Evolutionary conservation across 1,140 invertebrate species (phyloP).

Genomic region (Aethina tumida): DNA sequence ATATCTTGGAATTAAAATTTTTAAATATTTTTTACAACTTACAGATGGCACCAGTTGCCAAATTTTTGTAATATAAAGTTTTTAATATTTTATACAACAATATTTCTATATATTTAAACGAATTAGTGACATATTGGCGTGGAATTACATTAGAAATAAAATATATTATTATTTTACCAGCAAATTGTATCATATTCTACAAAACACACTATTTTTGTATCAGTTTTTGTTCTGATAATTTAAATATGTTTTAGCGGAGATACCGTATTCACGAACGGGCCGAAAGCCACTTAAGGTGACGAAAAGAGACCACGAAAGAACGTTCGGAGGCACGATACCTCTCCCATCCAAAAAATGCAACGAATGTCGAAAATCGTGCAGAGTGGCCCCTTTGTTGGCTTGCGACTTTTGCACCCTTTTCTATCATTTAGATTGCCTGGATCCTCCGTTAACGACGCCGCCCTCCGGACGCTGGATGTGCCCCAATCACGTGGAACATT

Average conservation of each 20-base stretch:
- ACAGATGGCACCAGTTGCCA: too few species aligned
- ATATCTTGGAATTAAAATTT: too few species aligned
- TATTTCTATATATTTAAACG: too few species aligned
- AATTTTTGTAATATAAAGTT: too few species aligned
- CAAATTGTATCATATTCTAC: too few species aligned
- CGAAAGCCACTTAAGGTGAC: slow-evolving; percentile 16
- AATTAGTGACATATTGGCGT: too few species aligned
- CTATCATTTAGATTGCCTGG: slow-evolving; percentile 88
- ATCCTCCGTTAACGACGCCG: slow-evolving; percentile 79
- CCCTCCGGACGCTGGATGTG: slow-evolving; percentile 93
- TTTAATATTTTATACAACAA: too few species aligned
- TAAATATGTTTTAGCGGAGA: slow-evolving; percentile 9
- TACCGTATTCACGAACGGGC: slow-evolving; percentile 11
- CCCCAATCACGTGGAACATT: slow-evolving; percentile 88
- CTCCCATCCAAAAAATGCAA: slow-evolving; percentile 75
- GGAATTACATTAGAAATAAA: too few species aligned
- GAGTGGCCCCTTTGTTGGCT: slow-evolving; percentile 69
- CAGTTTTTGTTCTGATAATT: too few species aligned
- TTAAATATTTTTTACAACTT: too few species aligned
- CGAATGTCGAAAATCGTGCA: slow-evolving; percentile 73
- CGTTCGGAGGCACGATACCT: slow-evolving; percentile 19
- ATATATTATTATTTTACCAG: too few species aligned
- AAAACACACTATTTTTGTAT: too few species aligned
- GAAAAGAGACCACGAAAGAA: slow-evolving; percentile 22
- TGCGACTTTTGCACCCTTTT: slow-evolving; percentile 89